Conservation (phyloP, 2,113 vertebrate genomes). For the Labeo rohita region DNA sequence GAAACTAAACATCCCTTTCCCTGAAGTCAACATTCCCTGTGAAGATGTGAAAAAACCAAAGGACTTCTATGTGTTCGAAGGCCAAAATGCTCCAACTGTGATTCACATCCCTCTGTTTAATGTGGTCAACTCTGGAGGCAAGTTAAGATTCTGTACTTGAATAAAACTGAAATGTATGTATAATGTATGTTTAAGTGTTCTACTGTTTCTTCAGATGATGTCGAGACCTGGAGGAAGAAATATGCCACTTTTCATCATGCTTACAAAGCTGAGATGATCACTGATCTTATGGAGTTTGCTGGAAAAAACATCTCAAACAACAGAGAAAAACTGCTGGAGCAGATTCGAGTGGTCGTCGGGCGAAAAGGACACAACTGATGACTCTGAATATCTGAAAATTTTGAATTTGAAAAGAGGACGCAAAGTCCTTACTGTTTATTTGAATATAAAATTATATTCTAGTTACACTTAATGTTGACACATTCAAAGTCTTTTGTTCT, state of each 20-base stretch:
- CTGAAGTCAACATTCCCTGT: too few relatives aligned
- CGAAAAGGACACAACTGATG: too few relatives aligned
- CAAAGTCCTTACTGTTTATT: too few relatives aligned
- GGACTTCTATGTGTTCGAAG: too few relatives aligned
- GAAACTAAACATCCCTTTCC: background rate
- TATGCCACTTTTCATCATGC: background rate
- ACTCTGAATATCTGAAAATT: too few relatives aligned
- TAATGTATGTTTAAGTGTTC: background rate
- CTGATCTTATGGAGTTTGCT: constrained; percentile 9
- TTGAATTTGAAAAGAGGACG: too few relatives aligned
- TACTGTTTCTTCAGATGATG: background rate
- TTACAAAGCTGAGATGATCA: constrained; percentile 14
- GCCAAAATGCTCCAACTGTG: too few relatives aligned
- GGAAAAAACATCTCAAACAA: constrained; percentile 33
- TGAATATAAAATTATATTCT: too few relatives aligned
- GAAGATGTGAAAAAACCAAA: too few relatives aligned
- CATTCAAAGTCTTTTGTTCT: too few relatives aligned
- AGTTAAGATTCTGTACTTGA: background rate
- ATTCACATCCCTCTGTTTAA: too few relatives aligned
- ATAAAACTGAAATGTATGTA: background rate
- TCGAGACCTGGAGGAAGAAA: background rate
- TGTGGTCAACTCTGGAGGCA: background rate
- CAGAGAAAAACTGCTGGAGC: constrained; percentile 10
- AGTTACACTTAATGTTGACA: too few relatives aligned
- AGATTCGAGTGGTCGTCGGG: background rate